Percentiles rank a stretch among this genome's conserved stretches.
Evolutionary conservation across 2,113 vertebrate genomes (phyloP).

Genomic region (Cromileptes altivelis): DNA sequence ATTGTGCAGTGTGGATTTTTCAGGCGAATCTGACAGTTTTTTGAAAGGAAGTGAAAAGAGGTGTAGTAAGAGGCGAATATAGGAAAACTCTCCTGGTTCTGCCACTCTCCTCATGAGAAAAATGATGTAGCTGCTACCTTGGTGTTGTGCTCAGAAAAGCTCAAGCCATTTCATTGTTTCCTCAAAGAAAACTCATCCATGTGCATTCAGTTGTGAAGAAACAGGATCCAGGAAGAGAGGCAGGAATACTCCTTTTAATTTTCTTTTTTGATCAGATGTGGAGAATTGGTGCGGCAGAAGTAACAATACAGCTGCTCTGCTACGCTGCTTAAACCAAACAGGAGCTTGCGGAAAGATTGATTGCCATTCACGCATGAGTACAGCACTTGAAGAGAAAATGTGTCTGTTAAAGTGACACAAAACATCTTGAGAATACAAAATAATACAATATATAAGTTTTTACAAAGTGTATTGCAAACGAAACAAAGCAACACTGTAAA

Average conservation of each 20-base stretch:
- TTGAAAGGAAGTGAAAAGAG: constrained; percentile 7
- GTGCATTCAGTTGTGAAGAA: constrained; percentile 32
- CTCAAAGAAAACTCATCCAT: constrained; percentile 23
- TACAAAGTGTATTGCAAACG: background rate
- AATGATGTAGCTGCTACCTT: constrained; percentile 26
- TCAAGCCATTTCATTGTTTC: constrained; percentile 25
- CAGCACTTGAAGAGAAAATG: background rate
- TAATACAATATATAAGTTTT: background rate
- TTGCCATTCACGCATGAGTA: background rate
- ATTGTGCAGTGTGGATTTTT: background rate
- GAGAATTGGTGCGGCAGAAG: constrained; percentile 24
- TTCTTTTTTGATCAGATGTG: constrained; percentile 34
- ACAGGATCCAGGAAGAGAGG: constrained; percentile 2
- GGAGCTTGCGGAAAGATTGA: constrained; percentile 1
- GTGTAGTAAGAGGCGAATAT: background rate
- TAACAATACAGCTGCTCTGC: constrained; percentile 32
- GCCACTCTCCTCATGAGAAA: constrained; percentile 33
- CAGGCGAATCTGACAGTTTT: background rate
- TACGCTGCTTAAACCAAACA: constrained; percentile 19
- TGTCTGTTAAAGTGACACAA: background rate
- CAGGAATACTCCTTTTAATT: constrained; percentile 7
- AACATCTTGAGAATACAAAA: background rate
- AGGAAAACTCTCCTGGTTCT: constrained; percentile 31
- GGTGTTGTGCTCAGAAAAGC: constrained; percentile 28
- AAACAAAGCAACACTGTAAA: background rate